Conservation (phyloP, 2,888 invertebrate genomes). For the Cephus pulcher region DNA sequence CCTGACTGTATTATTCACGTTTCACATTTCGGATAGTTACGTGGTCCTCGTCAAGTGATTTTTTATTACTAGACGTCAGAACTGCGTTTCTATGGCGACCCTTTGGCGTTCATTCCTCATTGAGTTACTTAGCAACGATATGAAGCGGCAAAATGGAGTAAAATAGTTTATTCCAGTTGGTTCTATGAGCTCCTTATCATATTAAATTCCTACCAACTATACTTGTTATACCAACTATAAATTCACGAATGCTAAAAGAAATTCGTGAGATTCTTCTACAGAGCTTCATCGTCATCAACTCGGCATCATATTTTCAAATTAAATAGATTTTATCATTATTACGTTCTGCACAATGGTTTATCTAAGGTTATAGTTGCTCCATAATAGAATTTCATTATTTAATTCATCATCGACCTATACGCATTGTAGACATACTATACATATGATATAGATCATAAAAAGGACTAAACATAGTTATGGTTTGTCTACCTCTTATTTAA, state of each 20-base stretch:
- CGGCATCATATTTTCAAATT: background rate
- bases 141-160: slow-evolving; percentile 28
- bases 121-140: slow-evolving; percentile 27
- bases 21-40: background rate
- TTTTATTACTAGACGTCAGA: slow-evolving; percentile 15
- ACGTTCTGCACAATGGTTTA: background rate
- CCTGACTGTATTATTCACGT: background rate
- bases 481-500: background rate
- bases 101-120: slow-evolving; percentile 20
- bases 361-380: background rate
- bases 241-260: background rate
- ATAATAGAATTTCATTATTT: background rate
- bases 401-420: background rate
- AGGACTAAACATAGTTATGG: background rate
- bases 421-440: background rate
- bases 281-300: background rate
- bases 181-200: slow-evolving; percentile 5
- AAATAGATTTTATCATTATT: background rate
- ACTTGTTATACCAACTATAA: background rate
- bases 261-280: background rate
- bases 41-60: background rate
- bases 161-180: background rate
- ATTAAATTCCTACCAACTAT: background rate
- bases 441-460: background rate
- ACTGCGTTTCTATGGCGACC: slow-evolving; percentile 49